Evolutionary conservation across 2,888 invertebrate species (phyloP), one percentile per base, ranked within the genome.

Genomic region (Cactoblastis cactorum): DNA sequence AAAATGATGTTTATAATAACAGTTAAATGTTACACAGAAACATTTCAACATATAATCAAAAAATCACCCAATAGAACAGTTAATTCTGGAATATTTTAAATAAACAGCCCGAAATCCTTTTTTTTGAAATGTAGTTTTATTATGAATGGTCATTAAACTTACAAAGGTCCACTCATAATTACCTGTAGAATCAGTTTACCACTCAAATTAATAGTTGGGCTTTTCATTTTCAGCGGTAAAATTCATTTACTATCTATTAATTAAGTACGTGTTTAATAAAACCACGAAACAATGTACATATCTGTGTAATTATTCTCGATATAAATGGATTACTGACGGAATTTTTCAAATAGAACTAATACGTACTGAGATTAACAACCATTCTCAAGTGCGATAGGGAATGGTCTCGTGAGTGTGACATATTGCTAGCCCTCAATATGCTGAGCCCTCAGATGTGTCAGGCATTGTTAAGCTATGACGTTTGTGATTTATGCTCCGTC

Each of bases 381-480:
- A n/a, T n/a, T n/a, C 9, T 28, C 22, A 22, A 22, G 3, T 22
- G 22, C 22, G 5, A 28, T 28, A 28, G 28, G 1, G 12, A 12
- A 3, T 33, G 33, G 32, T 11, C 32, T 17, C 11, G 67, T 65
- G 67, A 65, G 58, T 70, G 69, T 81, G 77, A 79, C 80, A 78
- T 77, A 81, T 81, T 77, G 77, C 82, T 67, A 70, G 76, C n/a
- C n/a, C n/a, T n/a, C n/a, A n/a, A 77, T 79, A 70, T 83, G 83
- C 85, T 76, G 72, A 73, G 83, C 77, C 75, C 69, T 80, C 80
- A 71, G 76, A 79, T 78, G 76, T 76, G 83, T 80, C 81, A 79
- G 69, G 69, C 77, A 71, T 77, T 78, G 80, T 81, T 82, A 81
- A 77, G 74, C 80, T 74, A 67, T 74, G 75, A 74, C 77, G 63